phyloP scores from a whole-genome alignment of 53 echinoderm and acorn worm species.

The Holothuria scabra region DNA sequence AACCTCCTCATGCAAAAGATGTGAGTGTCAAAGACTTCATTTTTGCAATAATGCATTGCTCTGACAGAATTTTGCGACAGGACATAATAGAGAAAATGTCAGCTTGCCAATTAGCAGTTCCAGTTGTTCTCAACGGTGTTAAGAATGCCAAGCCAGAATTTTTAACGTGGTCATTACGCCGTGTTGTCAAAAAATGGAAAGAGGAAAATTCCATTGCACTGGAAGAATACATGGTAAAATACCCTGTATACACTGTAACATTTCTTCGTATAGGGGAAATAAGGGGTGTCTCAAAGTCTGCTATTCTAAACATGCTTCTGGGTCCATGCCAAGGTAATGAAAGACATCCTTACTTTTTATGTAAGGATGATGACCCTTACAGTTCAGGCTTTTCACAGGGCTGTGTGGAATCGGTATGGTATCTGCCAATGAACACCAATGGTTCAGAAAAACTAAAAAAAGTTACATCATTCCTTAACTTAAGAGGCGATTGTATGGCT shows the following conservation, averaged over 20 bases:
- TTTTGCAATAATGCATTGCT: slow-evolving; percentile 13
- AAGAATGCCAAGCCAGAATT: background rate
- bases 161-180: slow-evolving; percentile 1
- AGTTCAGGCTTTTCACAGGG: background rate
- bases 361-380: background rate
- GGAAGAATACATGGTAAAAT: background rate
- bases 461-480: background rate
- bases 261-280: slow-evolving; percentile 3
- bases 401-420: slow-evolving; percentile 18
- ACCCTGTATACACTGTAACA: background rate
- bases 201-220: background rate
- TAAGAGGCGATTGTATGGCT: background rate
- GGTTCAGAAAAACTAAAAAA: background rate
- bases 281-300: background rate
- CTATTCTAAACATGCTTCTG: background rate
- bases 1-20: background rate
- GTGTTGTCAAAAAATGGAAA: slow-evolving; percentile 24
- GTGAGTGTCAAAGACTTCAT: slow-evolving; percentile 5
- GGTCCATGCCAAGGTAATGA: slow-evolving; percentile 16
- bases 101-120: slow-evolving; percentile 17
- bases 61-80: slow-evolving; percentile 5
- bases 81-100: slow-evolving; percentile 14
- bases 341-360: slow-evolving; percentile 2
- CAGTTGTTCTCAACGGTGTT: background rate
- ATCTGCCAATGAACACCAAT: background rate